Conservation (phyloP, 2,888 invertebrate genomes). For the Morpho achilles region DNA sequence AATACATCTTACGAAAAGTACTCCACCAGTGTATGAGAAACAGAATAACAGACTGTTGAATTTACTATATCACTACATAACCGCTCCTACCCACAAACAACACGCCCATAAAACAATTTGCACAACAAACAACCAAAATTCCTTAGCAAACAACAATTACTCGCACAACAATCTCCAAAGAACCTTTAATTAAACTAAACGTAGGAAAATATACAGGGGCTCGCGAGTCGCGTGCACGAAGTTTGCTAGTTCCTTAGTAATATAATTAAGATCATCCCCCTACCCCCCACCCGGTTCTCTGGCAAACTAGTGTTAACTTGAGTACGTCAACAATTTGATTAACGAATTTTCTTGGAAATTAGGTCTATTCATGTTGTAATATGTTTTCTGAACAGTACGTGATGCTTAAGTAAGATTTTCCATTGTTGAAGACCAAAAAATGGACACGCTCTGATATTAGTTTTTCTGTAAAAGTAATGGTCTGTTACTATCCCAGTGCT, state of each 20-base stretch:
- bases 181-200: conserved; percentile 28
- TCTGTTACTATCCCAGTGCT: too few species aligned
- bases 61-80: not conserved
- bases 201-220: conserved; percentile 26
- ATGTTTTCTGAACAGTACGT: too few species aligned
- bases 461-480: too few species aligned
- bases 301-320: conserved; percentile 2
- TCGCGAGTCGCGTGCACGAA: conserved; percentile 23
- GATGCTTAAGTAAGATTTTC: too few species aligned
- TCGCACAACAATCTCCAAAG: conserved; percentile 19
- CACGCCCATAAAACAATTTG: not conserved
- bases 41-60: not conserved
- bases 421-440: too few species aligned
- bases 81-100: not conserved
- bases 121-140: conserved; percentile 21
- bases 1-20: too few species aligned
- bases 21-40: too few species aligned
- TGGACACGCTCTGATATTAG: too few species aligned
- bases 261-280: conserved; percentile 31
- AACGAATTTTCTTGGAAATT: not conserved
- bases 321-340: not conserved
- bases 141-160: conserved; percentile 24
- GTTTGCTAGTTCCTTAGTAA: conserved; percentile 26
- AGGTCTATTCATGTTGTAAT: too few species aligned
- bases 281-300: conserved; percentile 1